These are phyloP conservation scores for Ctenosaura bakeri DNA, from an alignment of 2,797 vertebrate species.

Conservation along the genomic window DNA sequence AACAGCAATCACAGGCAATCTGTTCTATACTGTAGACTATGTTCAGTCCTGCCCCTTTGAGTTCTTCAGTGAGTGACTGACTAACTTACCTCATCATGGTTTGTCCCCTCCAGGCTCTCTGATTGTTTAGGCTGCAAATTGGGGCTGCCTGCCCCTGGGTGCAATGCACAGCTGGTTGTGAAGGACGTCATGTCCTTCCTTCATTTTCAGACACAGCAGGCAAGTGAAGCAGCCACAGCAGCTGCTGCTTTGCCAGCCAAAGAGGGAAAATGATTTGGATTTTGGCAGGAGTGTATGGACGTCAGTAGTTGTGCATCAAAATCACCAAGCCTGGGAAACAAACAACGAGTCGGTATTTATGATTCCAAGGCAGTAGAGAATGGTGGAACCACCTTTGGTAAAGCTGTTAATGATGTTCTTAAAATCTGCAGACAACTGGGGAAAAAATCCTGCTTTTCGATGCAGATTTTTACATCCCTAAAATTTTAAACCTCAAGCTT, in stretches of 20 bases:
- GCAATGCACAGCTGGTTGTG: slow-evolving; percentile 23
- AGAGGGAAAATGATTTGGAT: neutral
- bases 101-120: neutral
- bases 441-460: too few relatives aligned
- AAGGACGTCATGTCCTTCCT: slow-evolving; percentile 5
- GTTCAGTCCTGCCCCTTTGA: neutral
- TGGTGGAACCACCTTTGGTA: too few relatives aligned
- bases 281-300: neutral
- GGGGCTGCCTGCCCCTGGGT: slow-evolving; percentile 1
- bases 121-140: slow-evolving; percentile 14
- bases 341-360: neutral
- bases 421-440: too few relatives aligned
- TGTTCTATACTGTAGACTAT: neutral
- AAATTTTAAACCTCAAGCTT: too few relatives aligned
- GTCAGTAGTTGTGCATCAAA: neutral
- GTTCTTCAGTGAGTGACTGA: neutral
- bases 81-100: neutral
- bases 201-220: neutral
- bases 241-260: neutral
- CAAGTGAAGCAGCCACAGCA: neutral
- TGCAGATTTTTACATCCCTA: too few relatives aligned
- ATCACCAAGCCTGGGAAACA: neutral
- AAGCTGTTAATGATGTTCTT: too few relatives aligned
- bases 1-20: neutral
- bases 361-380: neutral